Conservation (phyloP, 2,797 vertebrate genomes). For the Champsocephalus esox region DNA sequence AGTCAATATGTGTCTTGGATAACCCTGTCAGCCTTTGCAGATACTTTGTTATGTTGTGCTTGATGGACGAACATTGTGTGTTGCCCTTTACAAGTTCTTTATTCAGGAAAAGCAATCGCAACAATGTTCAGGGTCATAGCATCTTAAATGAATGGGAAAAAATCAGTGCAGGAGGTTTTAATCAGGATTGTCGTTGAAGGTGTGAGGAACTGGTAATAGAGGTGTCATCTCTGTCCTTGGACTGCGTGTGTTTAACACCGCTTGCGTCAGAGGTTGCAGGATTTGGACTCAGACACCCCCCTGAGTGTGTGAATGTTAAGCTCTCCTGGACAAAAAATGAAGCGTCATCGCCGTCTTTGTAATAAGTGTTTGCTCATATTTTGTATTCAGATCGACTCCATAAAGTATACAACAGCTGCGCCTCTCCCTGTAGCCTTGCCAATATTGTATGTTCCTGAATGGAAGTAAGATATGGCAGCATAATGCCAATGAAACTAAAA, state of each 20-base stretch:
- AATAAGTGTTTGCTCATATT: background rate
- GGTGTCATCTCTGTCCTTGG: constrained; percentile 41
- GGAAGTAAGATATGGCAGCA: constrained; percentile 10
- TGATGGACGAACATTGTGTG: constrained; percentile 2
- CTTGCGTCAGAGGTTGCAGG: constrained; percentile 29
- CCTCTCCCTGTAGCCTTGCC: background rate
- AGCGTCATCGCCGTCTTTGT: constrained; percentile 16
- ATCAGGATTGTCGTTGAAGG: constrained; percentile 5
- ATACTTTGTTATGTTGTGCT: constrained; percentile 21
- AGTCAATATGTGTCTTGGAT: constrained; percentile 12
- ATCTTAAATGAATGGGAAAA: background rate
- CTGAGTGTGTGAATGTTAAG: constrained; percentile 16
- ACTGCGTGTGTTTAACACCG: constrained; percentile 25
- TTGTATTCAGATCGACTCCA: background rate
- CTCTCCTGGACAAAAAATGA: constrained; percentile 8
- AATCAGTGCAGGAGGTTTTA: constrained; percentile 12
- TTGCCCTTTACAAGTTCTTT: background rate
- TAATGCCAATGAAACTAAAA: background rate
- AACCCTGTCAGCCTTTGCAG: background rate
- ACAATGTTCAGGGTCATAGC: constrained; percentile 39
- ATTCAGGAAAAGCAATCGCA: constrained; percentile 25
- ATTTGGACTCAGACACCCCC: constrained; percentile 15
- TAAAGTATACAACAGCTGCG: constrained; percentile 9
- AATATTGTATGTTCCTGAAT: constrained; percentile 14
- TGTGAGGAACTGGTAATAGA: background rate